Conservation (phyloP, 2,113 vertebrate genomes). For the Polypterus bichir region DNA sequence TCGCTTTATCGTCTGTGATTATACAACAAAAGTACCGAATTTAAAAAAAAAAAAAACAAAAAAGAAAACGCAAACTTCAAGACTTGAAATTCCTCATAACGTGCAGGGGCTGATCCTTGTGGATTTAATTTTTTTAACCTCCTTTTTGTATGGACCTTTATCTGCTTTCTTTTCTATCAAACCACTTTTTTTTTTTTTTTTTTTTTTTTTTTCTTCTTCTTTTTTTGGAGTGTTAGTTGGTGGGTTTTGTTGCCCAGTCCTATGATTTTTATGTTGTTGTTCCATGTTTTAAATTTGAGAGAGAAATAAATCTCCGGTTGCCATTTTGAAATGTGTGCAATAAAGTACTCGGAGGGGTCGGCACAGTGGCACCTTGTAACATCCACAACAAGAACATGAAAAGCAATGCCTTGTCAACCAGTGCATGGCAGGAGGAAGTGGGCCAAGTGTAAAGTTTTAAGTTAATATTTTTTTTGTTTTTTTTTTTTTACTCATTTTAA, state of each 20-base stretch:
- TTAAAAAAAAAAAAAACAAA: conserved; percentile 1
- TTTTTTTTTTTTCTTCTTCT: no score
- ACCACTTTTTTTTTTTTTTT: neutral
- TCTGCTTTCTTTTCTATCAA: neutral
- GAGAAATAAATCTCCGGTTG: no score
- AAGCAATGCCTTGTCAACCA: conserved; percentile 12
- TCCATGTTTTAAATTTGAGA: no score
- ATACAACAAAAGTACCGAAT: conserved; percentile 15
- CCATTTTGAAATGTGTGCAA: neutral
- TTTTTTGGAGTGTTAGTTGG: neutral
- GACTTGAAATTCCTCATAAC: conserved; percentile 35
- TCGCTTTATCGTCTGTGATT: conserved; percentile 49
- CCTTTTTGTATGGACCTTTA: neutral
- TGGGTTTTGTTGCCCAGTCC: no score
- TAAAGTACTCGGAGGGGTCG: neutral
- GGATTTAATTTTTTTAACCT: neutral
- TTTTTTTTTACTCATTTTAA: neutral
- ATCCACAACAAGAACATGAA: neutral
- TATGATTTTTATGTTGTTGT: no score
- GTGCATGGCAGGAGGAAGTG: conserved; percentile 15
- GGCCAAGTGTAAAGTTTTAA: neutral
- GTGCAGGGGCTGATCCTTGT: neutral
- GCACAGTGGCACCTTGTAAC: neutral
- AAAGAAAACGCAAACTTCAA: conserved; percentile 32
- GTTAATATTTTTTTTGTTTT: conserved; percentile 1